Conservation (phyloP, 2,888 invertebrate genomes). For the Brachypalpus laphriformis region DNA sequence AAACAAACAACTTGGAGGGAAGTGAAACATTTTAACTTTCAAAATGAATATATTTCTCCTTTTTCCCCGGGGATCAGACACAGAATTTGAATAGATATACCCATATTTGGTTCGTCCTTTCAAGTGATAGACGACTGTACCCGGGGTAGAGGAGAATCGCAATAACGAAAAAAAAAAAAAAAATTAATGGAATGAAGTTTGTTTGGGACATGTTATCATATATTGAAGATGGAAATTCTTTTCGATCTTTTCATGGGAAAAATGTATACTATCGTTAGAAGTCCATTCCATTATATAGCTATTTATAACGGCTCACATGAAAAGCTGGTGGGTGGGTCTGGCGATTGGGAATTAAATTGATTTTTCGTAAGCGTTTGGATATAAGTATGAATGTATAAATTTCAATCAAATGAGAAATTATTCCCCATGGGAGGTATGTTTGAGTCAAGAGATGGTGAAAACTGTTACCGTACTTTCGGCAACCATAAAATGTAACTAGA, state of each 20-base stretch:
- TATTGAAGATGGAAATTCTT: slow-evolving; percentile 1
- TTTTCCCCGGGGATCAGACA: slow-evolving; percentile 2
- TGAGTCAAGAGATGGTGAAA: background rate
- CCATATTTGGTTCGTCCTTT: slow-evolving; percentile 1
- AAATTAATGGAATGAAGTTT: slow-evolving; percentile 20
- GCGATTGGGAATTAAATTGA: slow-evolving; percentile 19
- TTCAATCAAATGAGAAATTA: slow-evolving; percentile 10
- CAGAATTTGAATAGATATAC: slow-evolving; percentile 18
- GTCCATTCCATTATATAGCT: slow-evolving; percentile 18
- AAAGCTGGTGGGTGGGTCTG: background rate
- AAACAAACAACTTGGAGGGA: slow-evolving; percentile 28
- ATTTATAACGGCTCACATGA: slow-evolving; percentile 14
- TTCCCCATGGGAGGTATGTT: background rate
- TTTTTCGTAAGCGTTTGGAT: slow-evolving; percentile 6
- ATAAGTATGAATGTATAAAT: slow-evolving; percentile 1
- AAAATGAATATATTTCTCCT: slow-evolving; percentile 40
- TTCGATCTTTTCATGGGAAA: slow-evolving; percentile 4
- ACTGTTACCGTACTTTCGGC: background rate
- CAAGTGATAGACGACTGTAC: slow-evolving; percentile 6
- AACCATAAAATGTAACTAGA: background rate
- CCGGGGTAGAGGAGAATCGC: background rate
- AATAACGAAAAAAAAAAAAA: slow-evolving; percentile 3
- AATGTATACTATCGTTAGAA: slow-evolving; percentile 9
- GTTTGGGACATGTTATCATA: slow-evolving; percentile 32
- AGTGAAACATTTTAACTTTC: slow-evolving; percentile 36